Evolutionary conservation across 2,797 vertebrate species (phyloP).

Genomic region (Balearica regulorum): DNA sequence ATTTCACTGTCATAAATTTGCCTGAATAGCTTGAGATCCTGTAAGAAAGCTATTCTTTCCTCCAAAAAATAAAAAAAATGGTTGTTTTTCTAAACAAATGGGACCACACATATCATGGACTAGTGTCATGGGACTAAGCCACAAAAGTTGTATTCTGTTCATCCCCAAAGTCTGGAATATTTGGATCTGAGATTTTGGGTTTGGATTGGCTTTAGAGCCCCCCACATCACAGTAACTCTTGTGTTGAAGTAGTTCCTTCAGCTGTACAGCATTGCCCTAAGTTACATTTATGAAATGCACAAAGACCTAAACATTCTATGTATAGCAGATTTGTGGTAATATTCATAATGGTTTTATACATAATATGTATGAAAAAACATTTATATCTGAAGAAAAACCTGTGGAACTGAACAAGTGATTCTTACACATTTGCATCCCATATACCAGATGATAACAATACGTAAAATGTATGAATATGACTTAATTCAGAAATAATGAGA

Average conservation of each 20-base stretch:
- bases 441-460: not conserved
- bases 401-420: not conserved
- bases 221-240: not conserved
- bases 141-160: not conserved
- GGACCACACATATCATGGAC: not conserved
- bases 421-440: not conserved
- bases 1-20: constrained; percentile 9
- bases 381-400: not conserved
- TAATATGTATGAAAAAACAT: not conserved
- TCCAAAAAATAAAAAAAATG: not conserved
- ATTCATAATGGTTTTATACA: not conserved
- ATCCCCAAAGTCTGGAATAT: not conserved
- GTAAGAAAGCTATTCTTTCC: constrained; percentile 20
- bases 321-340: not conserved
- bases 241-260: not conserved
- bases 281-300: not conserved
- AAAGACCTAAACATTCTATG: not conserved
- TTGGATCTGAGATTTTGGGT: not conserved
- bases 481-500: not conserved
- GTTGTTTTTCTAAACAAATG: constrained; percentile 8
- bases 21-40: not conserved
- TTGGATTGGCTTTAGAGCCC: not conserved
- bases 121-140: constrained; percentile 1
- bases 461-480: not conserved
- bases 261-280: not conserved